Base-by-base conservation (phyloP, 1,140 invertebrate species). In the Saxidomus purpurata region DNA sequence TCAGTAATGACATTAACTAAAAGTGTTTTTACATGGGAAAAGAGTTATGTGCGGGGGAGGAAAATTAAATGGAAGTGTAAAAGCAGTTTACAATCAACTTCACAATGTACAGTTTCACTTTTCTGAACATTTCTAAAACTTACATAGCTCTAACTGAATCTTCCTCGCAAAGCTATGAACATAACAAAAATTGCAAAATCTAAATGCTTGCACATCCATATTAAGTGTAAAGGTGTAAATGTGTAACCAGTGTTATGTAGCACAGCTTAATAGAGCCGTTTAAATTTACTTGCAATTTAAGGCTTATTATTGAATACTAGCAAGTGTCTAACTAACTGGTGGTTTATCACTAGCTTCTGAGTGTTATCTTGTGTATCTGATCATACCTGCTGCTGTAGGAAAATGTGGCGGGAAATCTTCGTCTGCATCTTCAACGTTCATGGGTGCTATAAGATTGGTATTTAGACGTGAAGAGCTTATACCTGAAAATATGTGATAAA, bases 391-490 rank as follows among this genome's bases (percentile, higher is more conserved):
- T 13, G 86, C 86, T 31, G 86, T 55, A 11, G 47, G 86, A 74
- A 63, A 88, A 61, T 88, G 86, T 22, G 86, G 86, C 34, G 86
- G 86, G 77, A 80, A 80, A 61, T 88, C 86, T 71, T 88, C 86
- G 34, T 88, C 86, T 80, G 86, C 86, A 71, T 88, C 86, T 55
- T 88, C 86, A 1, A 88, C 86, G 71, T 88, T 88, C 76, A 88
- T 77, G 36, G 86, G 86, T 19, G 86, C 86, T 6, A 88, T 77
- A 22, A 81, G 61, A 34, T 22, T 43, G 0, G 86, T 31, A 43
- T 15, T 43, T 11, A 88, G 76, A 55, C 86, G 76, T 8, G 76
- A 69, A 3, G 77, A 80, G 19, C 86, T 55, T 55, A 40, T 34
- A 52, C 43, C 43, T 43, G 43, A 43, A 43, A 43, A 43, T 43